Conservation (phyloP, 2,113 vertebrate species). For the Forbesichthys papilliferus region DNA sequence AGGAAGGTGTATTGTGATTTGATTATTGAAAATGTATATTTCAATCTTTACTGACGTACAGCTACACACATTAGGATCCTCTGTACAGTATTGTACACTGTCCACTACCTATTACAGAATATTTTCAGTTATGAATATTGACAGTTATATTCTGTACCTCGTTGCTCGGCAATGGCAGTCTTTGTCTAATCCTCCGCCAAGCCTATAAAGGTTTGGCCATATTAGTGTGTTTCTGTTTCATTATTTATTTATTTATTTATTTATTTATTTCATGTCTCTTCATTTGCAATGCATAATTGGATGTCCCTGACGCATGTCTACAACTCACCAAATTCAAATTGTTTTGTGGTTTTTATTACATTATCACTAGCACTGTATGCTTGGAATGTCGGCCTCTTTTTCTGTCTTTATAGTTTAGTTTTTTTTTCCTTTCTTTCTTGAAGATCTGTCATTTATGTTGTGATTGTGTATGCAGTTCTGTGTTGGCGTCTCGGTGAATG, state of each 20-base stretch:
- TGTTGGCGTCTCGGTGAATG: too few relatives aligned
- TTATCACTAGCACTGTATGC: neutral
- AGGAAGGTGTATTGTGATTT: constrained; percentile 22
- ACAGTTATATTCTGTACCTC: constrained; percentile 18
- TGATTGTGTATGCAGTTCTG: neutral
- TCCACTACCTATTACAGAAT: constrained; percentile 20
- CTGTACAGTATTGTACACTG: neutral
- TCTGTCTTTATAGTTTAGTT: neutral
- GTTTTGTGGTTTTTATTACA: neutral
- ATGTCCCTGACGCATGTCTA: neutral
- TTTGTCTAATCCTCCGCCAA: constrained; percentile 26
- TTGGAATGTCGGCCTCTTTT: constrained; percentile 13
- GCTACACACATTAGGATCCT: too few relatives aligned
- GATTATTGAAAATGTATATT: constrained; percentile 1
- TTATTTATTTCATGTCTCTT: constrained; percentile 17
- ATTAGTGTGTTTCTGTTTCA: constrained; percentile 14
- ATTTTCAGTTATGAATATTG: constrained; percentile 17
- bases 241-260: neutral
- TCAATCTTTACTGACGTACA: neutral
- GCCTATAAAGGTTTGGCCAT: neutral
- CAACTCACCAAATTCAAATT: constrained; percentile 5
- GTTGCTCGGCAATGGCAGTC: constrained; percentile 37
- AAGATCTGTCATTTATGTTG: neutral
- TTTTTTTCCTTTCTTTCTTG: neutral
- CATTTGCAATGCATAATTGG: constrained; percentile 29